Evolutionary conservation across 2,113 vertebrate species (phyloP).

Genomic region (Fulica atra): DNA sequence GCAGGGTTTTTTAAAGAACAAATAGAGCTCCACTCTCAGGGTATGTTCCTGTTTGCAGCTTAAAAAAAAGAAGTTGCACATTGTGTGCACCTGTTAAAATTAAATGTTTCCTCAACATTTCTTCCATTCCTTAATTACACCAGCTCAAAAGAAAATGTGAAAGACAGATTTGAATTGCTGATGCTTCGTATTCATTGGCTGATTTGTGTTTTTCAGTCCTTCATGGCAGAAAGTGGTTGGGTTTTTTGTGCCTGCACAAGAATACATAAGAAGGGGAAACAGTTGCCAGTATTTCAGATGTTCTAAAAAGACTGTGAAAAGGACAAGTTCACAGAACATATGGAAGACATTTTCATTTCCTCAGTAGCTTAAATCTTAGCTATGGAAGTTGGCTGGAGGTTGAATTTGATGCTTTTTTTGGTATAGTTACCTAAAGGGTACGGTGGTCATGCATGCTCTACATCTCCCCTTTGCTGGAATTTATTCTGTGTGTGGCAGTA

Average conservation of each 20-base stretch:
- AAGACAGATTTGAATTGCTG: not conserved
- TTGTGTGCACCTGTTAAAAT: constrained; percentile 51
- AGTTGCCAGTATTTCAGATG: not conserved
- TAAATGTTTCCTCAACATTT: constrained; percentile 36
- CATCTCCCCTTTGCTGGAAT: not conserved
- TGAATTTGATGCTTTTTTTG: not conserved
- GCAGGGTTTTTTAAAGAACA: not conserved
- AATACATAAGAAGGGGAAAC: not conserved
- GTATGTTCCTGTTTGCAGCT: not conserved
- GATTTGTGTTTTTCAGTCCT: not conserved
- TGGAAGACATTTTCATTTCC: not conserved
- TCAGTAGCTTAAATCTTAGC: not conserved
- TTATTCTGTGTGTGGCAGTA: not conserved
- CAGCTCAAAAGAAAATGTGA: not conserved
- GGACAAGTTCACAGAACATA: not conserved
- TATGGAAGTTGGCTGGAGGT: not conserved
- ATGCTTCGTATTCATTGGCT: not conserved
- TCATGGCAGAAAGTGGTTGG: not conserved
- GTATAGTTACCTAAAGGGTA: not conserved
- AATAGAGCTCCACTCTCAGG: not conserved
- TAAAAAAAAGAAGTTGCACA: not conserved
- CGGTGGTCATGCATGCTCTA: not conserved
- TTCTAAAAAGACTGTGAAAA: not conserved
- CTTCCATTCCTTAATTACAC: not conserved
- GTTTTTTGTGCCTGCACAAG: not conserved